These are phyloP conservation scores for Strigamia crassipes DNA, from an alignment of 2,888 invertebrate species.

Conservation along the genomic window DNA sequence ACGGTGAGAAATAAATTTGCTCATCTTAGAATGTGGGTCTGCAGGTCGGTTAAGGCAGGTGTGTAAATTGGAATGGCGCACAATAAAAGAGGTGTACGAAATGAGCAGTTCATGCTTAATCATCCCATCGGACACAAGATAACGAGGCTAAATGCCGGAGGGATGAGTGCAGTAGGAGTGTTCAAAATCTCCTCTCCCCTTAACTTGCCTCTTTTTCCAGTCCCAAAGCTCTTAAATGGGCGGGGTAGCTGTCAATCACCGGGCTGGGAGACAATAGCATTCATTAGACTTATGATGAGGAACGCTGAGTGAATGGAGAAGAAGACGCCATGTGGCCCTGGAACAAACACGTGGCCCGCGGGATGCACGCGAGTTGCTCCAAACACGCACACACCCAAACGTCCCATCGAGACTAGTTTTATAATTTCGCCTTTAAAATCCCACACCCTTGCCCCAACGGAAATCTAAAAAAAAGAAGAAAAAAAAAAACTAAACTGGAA, in stretches of 20 bases:
- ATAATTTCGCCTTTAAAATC: neutral
- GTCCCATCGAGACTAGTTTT: slow-evolving; percentile 19
- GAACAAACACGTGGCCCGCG: slow-evolving; percentile 40
- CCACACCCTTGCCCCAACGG: slow-evolving; percentile 10
- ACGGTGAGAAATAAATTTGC: neutral
- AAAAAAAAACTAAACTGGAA: neutral
- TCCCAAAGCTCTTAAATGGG: slow-evolving; percentile 38
- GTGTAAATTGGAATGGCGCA: slow-evolving; percentile 3
- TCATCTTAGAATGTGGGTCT: neutral
- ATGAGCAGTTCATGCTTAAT: slow-evolving; percentile 40
- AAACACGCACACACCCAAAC: slow-evolving; percentile 36
- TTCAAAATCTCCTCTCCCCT: slow-evolving; percentile 30
- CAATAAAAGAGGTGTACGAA: slow-evolving; percentile 33
- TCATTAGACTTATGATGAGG: slow-evolving; percentile 38
- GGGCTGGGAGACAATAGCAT: neutral
- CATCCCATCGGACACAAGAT: slow-evolving; percentile 40
- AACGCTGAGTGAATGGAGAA: slow-evolving; percentile 11
- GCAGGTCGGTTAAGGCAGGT: neutral
- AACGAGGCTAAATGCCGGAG: slow-evolving; percentile 30
- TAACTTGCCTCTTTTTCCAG: slow-evolving; percentile 27
- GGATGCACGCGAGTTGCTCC: slow-evolving; percentile 42
- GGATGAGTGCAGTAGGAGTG: slow-evolving; percentile 34
- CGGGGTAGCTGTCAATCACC: slow-evolving; percentile 22
- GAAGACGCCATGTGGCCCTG: slow-evolving; percentile 37
- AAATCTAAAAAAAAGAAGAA: neutral